Base-by-base conservation (phyloP, 2,888 invertebrate genomes). In the Amorpha juglandis region DNA sequence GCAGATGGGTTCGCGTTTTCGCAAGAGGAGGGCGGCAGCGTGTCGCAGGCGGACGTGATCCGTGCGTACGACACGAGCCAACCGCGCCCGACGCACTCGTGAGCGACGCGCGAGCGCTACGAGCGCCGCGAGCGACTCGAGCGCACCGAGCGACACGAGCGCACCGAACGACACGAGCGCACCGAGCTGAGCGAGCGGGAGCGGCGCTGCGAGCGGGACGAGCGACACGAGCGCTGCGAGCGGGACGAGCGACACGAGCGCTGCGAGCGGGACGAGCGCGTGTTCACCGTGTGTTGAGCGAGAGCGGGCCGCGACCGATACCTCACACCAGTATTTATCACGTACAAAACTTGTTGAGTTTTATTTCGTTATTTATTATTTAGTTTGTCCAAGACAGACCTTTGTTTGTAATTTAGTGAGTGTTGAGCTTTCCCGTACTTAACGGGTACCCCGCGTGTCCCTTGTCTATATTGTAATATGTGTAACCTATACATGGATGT, bases 1-100 rank as follows among this genome's bases (percentile, higher is more conserved):
- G 72, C 93, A 99, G 98, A 98, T 96, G 99, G 99, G 73, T 99
- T 97, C 94, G 99, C 99, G 76, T 99, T 99, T 94, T 99, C 99
- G 55, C 99, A 99, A 96, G 99, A 99, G 94, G 99, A 99, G 94
- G 98, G 98, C 84, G 99, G 98, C 75, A 97, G 96, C 79, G 97
- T 99, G 72, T 96, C 98, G 64, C 98, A 99, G 94, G 97, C 98
- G 75, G 98, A 98, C 84, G 96, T 99, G 86, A 98, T 99, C 88
- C 96, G 99, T 86, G 98, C 98, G 64, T 99, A 99, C 95, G 97
- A 99, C 94, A 98, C 98, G 78, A 98, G 97, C 84, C 95, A 96
- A 87, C 97, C 97, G 88, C 96, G 97, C 89, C 96, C 96, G 77
- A 95, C 95, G 84, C 97, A 95, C 90, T 95, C 95, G 94, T 95